Conservation (phyloP, 1,140 invertebrate genomes). For the Aphelinus certus region DNA sequence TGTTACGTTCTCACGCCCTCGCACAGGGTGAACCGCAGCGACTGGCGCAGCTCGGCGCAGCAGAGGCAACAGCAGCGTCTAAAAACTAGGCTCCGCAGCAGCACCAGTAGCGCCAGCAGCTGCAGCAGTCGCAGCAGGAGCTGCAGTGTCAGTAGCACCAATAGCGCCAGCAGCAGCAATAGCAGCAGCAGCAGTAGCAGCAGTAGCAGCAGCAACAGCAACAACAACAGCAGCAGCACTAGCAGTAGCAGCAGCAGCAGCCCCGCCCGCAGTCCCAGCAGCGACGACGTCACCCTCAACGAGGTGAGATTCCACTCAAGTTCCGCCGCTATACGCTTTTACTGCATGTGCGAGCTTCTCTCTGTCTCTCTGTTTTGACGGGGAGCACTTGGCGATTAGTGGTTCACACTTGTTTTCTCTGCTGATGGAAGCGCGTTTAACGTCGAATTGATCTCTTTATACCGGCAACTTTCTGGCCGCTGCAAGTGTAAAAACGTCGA, state of each 20-base stretch:
- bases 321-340: background rate
- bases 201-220: constrained; percentile 1
- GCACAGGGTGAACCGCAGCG: constrained; percentile 17
- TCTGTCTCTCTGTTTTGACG: no score
- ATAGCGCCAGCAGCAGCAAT: background rate
- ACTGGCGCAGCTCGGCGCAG: constrained; percentile 24
- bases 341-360: no score
- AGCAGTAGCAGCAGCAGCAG: constrained; percentile 20
- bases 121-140: constrained; percentile 1
- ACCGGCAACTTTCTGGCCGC: no score
- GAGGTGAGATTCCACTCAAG: background rate
- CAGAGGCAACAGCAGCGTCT: constrained; percentile 21
- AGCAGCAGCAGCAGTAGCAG: constrained; percentile 3
- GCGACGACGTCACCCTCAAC: constrained; percentile 33
- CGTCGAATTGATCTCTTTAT: no score
- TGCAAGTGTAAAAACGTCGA: no score
- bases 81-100: background rate
- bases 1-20: background rate
- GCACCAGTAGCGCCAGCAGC: constrained; percentile 15
- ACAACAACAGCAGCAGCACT: background rate
- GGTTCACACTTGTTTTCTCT: background rate
- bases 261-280: background rate
- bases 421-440: no score
- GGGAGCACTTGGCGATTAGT: no score
- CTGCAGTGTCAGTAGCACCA: constrained; percentile 21